Base-by-base conservation (phyloP, 2,113 vertebrate genomes). In the Saguinus midas region DNA sequence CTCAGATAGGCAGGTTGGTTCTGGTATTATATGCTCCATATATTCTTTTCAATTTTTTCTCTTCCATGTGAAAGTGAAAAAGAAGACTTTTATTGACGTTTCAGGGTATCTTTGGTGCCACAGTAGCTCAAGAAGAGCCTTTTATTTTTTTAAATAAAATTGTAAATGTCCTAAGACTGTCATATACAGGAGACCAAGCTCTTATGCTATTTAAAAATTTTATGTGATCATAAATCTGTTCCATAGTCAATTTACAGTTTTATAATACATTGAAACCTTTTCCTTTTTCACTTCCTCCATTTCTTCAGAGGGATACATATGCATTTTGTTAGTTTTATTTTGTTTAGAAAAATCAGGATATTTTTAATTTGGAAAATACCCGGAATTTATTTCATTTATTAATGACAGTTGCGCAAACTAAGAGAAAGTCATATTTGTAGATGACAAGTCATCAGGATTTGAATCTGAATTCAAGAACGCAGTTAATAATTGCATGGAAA, bases 201-300 rank as follows among this genome's bases (percentile, higher is more conserved):
- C 90, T 97, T 76, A 94, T 0, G 16, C 83, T 85, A 91, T 96
- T 97, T 96, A 97, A 95, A 97, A 97, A 14, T 96, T 97, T 98
- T 97, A 97, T 97, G 93, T 93, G 93, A 85, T 86, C 97, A 92
- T 98, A 98, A 96, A 97, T 97, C 93, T 93, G 76, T 93, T 93
- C 80, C 87, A 96, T 93, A 94, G 95, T 93, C 57, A 96, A 97
- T 94, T 96, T 92, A 94, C 52, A 37, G 90, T 88, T 97, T 97
- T 97, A 95, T 61, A 95, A 95, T 82, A 88, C 61, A 95, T 75
- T 90, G 89, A 87, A 97, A 97, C 61, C 89, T 97, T 96, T 96
- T 90, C 32, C 23, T 73, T 97, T 93, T 27, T 94, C 20, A 61
- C 27, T 87, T 94, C 61, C 75, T 96, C 87, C 73, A 79, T 70